A percentile compares a stretch with the other conserved stretches of the same genome.
phyloP scores from a whole-genome alignment of 2,113 vertebrate species.

The Tylochromis polylepis region DNA sequence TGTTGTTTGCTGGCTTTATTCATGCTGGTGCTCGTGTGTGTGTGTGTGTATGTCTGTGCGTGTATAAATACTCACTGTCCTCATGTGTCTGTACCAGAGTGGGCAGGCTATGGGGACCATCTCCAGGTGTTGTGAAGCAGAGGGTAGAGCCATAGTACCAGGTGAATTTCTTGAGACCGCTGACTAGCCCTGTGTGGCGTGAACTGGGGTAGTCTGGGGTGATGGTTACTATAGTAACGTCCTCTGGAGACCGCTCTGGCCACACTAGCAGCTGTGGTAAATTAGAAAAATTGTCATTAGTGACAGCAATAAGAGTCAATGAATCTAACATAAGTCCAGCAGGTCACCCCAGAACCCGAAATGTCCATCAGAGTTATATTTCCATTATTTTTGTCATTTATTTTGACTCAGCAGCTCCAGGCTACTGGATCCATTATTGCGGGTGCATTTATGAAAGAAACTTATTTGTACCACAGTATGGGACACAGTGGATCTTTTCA shows the following conservation, averaged over 20 bases:
- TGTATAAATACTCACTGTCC: conserved; percentile 81
- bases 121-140: conserved; percentile 93
- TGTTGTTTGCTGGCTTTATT: conserved; percentile 10
- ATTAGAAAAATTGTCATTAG: not conserved
- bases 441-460: not conserved
- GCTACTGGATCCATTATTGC: conserved; percentile 15
- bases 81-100: conserved; percentile 84
- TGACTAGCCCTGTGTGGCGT: conserved; percentile 82
- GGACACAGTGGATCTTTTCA: not conserved
- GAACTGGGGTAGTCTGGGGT: conserved; percentile 89
- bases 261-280: conserved; percentile 81
- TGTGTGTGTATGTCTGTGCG: not conserved
- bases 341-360: not conserved
- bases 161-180: conserved; percentile 85
- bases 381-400: not conserved
- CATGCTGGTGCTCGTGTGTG: not conserved
- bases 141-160: conserved; percentile 83
- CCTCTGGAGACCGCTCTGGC: conserved; percentile 78
- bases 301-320: not conserved
- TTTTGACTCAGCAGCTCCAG: not conserved
- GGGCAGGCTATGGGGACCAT: conserved; percentile 82
- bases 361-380: not conserved
- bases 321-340: not conserved
- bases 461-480: not conserved
- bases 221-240: conserved; percentile 77